phyloP scores from a whole-genome alignment of 1,140 invertebrate genomes.

The Brachionus asplanchnoidis region DNA sequence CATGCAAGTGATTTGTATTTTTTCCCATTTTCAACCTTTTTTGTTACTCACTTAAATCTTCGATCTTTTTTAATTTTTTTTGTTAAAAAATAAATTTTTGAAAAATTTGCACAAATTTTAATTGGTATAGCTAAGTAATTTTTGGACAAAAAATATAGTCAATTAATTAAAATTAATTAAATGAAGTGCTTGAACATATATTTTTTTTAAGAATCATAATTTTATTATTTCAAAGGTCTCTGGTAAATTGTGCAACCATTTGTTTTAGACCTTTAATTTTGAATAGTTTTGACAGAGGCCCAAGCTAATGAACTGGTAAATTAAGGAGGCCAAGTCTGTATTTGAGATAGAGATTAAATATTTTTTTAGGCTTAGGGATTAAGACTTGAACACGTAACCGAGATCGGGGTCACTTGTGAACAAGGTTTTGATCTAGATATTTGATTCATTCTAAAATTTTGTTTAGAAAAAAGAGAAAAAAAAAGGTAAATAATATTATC shows the following conservation, averaged over 20 bases:
- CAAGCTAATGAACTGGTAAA: neutral
- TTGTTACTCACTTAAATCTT: no score
- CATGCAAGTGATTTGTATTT: no score
- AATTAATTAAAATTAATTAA: no score
- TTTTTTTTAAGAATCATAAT: no score
- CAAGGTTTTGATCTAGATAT: neutral
- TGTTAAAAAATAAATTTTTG: no score
- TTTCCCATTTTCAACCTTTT: no score
- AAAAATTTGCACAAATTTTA: no score
- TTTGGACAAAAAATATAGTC: no score
- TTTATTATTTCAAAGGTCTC: no score
- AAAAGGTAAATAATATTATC: constrained; percentile 11
- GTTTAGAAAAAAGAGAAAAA: neutral
- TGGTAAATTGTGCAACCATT: neutral
- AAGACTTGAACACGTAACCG: constrained; percentile 1
- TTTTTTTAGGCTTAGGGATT: neutral
- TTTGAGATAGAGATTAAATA: neutral
- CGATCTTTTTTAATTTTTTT: no score
- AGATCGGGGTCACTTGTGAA: neutral
- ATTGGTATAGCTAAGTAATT: no score
- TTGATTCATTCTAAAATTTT: neutral
- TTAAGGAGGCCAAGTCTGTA: neutral
- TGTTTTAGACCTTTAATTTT: neutral
- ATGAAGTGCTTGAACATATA: no score
- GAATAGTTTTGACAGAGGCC: neutral